Conservation (phyloP, 2,113 vertebrate species). For the Laticauda laticaudata region DNA sequence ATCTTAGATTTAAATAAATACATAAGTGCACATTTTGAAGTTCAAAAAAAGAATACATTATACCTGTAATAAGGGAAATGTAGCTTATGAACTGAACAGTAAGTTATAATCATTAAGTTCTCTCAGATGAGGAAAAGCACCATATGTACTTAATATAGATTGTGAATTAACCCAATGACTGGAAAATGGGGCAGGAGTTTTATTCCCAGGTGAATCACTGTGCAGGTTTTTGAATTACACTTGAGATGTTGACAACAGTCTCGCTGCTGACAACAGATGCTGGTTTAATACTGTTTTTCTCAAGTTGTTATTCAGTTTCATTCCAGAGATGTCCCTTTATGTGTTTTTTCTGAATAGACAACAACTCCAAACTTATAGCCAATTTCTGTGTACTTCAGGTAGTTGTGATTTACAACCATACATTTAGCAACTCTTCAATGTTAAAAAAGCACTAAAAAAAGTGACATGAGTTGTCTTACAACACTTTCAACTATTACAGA, state of each 20-base stretch:
- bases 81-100: neutral
- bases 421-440: neutral
- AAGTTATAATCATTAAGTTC: conserved; percentile 33
- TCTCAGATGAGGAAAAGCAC: neutral
- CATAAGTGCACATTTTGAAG: neutral
- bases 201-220: conserved; percentile 13
- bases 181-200: conserved; percentile 11
- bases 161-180: neutral
- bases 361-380: neutral
- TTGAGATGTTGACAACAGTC: conserved; percentile 27
- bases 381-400: neutral
- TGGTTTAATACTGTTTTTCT: conserved; percentile 10
- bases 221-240: conserved; percentile 1
- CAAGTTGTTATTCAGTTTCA: conserved; percentile 14
- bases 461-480: neutral
- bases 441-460: neutral
- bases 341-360: neutral
- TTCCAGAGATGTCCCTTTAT: neutral
- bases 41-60: neutral
- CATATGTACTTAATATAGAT: neutral
- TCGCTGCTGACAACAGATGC: conserved; percentile 25
- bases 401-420: neutral
- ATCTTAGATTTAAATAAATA: neutral
- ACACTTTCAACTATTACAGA: neutral
- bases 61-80: neutral